These are phyloP conservation scores for Calameuta pallipes DNA, from an alignment of 2,888 invertebrate species.

Conservation along the genomic window DNA sequence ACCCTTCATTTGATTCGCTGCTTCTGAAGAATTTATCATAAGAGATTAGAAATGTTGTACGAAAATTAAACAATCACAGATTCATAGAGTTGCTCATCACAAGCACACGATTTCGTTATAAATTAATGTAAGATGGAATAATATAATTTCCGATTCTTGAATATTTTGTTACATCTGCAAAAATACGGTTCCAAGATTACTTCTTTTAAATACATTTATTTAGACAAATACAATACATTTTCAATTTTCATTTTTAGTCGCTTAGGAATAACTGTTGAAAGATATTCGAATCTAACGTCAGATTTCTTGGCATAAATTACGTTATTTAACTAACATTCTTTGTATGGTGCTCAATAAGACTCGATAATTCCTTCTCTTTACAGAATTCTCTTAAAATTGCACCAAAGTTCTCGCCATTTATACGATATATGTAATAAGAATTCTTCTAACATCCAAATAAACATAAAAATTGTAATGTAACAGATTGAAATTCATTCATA, in stretches of 20 bases:
- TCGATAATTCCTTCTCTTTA: not conserved
- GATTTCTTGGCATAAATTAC: not conserved
- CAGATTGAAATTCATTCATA: not conserved
- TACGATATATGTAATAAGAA: not conserved
- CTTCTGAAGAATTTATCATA: not conserved
- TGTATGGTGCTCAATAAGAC: not conserved
- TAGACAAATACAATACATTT: constrained; percentile 26
- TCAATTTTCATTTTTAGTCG: constrained; percentile 15
- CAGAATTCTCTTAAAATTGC: not conserved
- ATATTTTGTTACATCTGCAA: not conserved
- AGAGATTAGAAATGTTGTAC: not conserved
- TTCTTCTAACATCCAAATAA: not conserved
- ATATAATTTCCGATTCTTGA: not conserved
- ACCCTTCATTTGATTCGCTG: not conserved
- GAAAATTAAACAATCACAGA: not conserved
- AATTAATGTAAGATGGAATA: not conserved
- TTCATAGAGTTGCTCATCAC: not conserved
- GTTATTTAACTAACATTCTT: not conserved
- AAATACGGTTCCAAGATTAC: not conserved
- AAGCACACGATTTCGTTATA: not conserved
- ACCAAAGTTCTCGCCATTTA: not conserved
- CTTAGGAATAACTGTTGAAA: constrained; percentile 15
- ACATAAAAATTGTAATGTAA: not conserved
- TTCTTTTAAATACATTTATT: constrained; percentile 31
- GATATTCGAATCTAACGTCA: not conserved